Percentiles rank a stretch among this genome's conserved stretches.
phyloP scores from a whole-genome alignment of 1,140 invertebrate genomes.

The Nasonia longicornis region DNA sequence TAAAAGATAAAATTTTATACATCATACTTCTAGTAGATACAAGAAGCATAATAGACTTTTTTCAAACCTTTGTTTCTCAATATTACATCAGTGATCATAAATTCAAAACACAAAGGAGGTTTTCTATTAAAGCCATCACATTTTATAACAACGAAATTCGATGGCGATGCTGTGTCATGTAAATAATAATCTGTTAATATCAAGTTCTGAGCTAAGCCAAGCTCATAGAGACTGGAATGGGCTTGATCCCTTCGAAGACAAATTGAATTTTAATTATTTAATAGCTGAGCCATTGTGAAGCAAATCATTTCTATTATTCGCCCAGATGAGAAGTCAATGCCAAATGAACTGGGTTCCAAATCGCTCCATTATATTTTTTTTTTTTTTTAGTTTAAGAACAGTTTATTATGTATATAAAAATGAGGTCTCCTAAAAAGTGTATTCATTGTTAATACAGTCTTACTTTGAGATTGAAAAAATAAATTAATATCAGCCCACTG shows the following conservation, averaged over 20 bases:
- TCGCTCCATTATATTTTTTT: slow-evolving; percentile 20
- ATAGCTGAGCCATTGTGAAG: not conserved
- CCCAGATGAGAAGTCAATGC: not conserved
- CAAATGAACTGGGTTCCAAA: slow-evolving; percentile 14
- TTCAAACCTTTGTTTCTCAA: not conserved
- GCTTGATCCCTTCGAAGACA: not conserved
- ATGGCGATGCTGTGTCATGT: not conserved
- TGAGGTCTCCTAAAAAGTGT: not conserved
- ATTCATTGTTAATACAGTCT: not conserved
- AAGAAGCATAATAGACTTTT: slow-evolving; percentile 10
- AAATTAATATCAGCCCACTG: not conserved
- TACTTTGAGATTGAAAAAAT: not conserved
- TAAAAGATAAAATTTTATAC: not conserved
- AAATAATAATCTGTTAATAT: slow-evolving; percentile 20
- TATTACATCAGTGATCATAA: not conserved
- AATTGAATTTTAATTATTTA: slow-evolving; percentile 13
- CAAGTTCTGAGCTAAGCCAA: not conserved
- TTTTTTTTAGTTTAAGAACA: not conserved
- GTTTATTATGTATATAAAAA: not conserved
- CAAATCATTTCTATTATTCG: not conserved
- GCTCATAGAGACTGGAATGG: slow-evolving; percentile 1
- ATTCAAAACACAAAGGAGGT: not conserved
- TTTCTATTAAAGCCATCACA: not conserved
- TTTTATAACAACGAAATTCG: not conserved
- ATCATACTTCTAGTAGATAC: not conserved